phyloP scores from a whole-genome alignment of 2,113 vertebrate genomes.

The Danio rerio region GRCz12tu NC_133176.1:1083001-1083500 shows the following conservation, averaged over 20 bases:
- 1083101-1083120: slow-evolving; percentile 26
- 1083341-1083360: too few species aligned
- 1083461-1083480: too few species aligned
- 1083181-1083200: not conserved
- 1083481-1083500: too few species aligned
- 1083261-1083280: not conserved
- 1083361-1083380: too few species aligned
- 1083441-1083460: too few species aligned
- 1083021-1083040: not conserved
- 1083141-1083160: slow-evolving; percentile 44
- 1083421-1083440: too few species aligned
- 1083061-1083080: not conserved
- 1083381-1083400: too few species aligned
- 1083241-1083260: slow-evolving; percentile 14
- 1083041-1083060: not conserved
- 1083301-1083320: not conserved
- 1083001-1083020: not conserved
- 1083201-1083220: slow-evolving; percentile 34
- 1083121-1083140: not conserved
- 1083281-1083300: too few species aligned
- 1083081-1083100: slow-evolving; percentile 33
- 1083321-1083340: not conserved
- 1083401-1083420: too few species aligned
- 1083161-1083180: not conserved
- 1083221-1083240: slow-evolving; percentile 17